A percentile compares a stretch with the other conserved stretches of the same genome.
Conservation (phyloP, 2,113 vertebrate genomes). For the Puntigrus tetrazona region DNA sequence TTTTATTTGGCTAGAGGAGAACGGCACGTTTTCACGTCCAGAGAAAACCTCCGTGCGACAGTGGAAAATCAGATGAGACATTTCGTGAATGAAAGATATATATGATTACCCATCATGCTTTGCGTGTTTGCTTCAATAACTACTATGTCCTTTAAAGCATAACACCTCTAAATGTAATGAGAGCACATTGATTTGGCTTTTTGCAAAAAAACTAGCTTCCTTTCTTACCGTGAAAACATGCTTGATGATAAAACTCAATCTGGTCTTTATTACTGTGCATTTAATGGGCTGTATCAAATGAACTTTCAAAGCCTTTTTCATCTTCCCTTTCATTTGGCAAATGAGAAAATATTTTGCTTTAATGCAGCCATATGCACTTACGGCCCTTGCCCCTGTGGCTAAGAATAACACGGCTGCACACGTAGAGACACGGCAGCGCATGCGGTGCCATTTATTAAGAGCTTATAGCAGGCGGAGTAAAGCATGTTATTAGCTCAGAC, state of each 20-base stretch:
- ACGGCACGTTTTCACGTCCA: constrained; percentile 10
- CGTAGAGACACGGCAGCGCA: constrained; percentile 26
- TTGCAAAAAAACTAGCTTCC: constrained; percentile 11
- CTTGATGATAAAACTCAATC: constrained; percentile 42
- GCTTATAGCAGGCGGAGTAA: constrained; percentile 41
- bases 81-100: constrained; percentile 33
- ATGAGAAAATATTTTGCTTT: constrained; percentile 35
- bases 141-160: background rate
- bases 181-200: background rate
- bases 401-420: constrained; percentile 37
- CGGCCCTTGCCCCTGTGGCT: constrained; percentile 8
- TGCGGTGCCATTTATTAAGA: constrained; percentile 42
- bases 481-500: constrained; percentile 34
- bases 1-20: background rate
- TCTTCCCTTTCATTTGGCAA: constrained; percentile 36
- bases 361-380: constrained; percentile 32
- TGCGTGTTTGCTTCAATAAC: background rate
- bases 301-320: constrained; percentile 40
- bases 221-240: constrained; percentile 10
- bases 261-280: constrained; percentile 26
- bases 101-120: constrained; percentile 26
- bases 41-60: constrained; percentile 13
- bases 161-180: background rate
- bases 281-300: constrained; percentile 43
- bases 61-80: constrained; percentile 43